phyloP scores from a whole-genome alignment of 2,888 invertebrate species.

The Sussaba pulchella region DNA sequence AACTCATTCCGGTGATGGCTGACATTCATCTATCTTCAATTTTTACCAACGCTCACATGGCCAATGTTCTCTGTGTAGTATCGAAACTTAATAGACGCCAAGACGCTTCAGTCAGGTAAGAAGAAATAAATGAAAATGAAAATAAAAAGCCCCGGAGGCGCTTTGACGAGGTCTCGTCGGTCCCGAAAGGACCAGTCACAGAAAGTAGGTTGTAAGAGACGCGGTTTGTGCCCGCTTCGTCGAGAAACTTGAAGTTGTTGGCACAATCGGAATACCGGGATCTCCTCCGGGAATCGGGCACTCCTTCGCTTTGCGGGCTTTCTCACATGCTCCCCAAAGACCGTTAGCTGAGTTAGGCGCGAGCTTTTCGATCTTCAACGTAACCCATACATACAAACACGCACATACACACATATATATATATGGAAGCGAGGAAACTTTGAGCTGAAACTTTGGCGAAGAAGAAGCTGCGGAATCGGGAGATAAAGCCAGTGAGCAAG shows the following conservation, averaged over 20 bases:
- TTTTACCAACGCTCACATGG: too few relatives aligned
- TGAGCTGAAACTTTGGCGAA: constrained; percentile 60
- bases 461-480: constrained; percentile 15
- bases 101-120: background rate
- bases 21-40: too few relatives aligned
- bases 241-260: constrained; percentile 57
- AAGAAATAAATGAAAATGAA: too few relatives aligned
- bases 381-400: background rate
- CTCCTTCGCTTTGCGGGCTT: constrained; percentile 48
- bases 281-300: constrained; percentile 52
- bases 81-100: constrained; percentile 22
- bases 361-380: constrained; percentile 61
- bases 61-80: too few relatives aligned
- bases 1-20: too few relatives aligned
- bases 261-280: constrained; percentile 55
- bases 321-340: constrained; percentile 63
- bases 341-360: constrained; percentile 33
- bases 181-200: constrained; percentile 19
- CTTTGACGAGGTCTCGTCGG: constrained; percentile 13
- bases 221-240: background rate
- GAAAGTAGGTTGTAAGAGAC: background rate
- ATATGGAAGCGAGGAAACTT: constrained; percentile 40
- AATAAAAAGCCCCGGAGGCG: background rate
- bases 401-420: background rate
- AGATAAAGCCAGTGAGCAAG: constrained; percentile 19